Base-by-base conservation (phyloP, 2,797 vertebrate genomes). In the Siniperca scherzeri region DNA sequence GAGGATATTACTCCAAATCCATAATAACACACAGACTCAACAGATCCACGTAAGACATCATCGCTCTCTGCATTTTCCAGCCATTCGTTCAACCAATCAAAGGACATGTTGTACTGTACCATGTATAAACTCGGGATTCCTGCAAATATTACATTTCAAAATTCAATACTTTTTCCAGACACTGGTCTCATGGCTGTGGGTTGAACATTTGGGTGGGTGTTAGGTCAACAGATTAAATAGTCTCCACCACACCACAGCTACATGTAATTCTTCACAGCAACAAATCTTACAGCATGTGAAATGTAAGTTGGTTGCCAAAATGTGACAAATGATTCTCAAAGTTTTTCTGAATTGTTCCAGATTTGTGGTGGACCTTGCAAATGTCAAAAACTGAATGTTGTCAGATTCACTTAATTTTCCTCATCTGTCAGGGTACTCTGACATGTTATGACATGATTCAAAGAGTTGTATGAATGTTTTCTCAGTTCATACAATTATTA, bases 1-100 rank as follows among this genome's bases (percentile, higher is more conserved):
- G 80, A 87, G 80, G 85, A 89, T 80, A 91, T 82, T 78, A 92
- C 85, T 90, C 82, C 84, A 90, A 84, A 88, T 91, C 89, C 92
- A 94, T 90, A 89, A 85, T 72, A 90, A 93, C 74, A 88, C 87
- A 93, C 74, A 4, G 83, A 91, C 85, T 88, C 76, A 78, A 90
- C 85, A 90, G 74, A 91, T 89, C 75, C 85, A 92, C 64, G 12
- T 53, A 82, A 80, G 70, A 93, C 87, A 84, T 82, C 44, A 30
- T 84, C 62, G n/a, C 80, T 85, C 87, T 89, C 73, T 40, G 82
- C 40, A 42, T 84, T 85, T 78, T 73, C 68, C 79, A 66, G 62
- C 74, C 87, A 82, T 84, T 83, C 71, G 14, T 80, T 85, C 87
- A 75, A 80, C 74, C 86, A 88, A 83, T 83, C 79, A 71, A 84